phyloP scores from a whole-genome alignment of 2,888 invertebrate species.

The Andrena fulva region DNA sequence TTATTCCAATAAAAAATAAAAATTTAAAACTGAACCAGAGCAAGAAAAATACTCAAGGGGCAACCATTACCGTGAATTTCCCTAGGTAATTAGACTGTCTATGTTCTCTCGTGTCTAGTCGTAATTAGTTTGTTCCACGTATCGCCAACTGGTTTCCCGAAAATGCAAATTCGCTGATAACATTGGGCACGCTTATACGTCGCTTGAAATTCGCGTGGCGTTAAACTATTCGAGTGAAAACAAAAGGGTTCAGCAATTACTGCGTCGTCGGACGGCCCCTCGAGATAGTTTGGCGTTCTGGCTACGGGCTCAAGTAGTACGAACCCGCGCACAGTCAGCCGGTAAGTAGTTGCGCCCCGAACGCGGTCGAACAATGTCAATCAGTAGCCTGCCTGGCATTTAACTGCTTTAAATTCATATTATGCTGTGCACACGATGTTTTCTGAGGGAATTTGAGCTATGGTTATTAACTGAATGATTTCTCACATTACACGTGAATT shows the following conservation, averaged over 20 bases:
- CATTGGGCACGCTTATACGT: not conserved
- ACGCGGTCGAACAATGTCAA: not conserved
- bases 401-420: not conserved
- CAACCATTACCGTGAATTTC: not conserved
- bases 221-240: slow-evolving; percentile 12
- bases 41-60: no score
- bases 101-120: not conserved
- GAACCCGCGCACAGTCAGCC: slow-evolving; percentile 7
- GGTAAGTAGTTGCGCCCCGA: slow-evolving; percentile 8
- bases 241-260: slow-evolving; percentile 29
- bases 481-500: no score
- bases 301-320: slow-evolving; percentile 30
- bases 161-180: slow-evolving; percentile 1
- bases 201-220: not conserved
- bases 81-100: not conserved
- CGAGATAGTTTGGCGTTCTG: slow-evolving; percentile 14
- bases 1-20: not conserved
- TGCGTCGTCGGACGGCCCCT: slow-evolving; percentile 10
- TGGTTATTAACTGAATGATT: not conserved
- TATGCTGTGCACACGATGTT: not conserved
- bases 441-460: not conserved
- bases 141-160: not conserved
- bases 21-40: no score
- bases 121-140: not conserved
- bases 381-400: not conserved